Evolutionary conservation across 2,888 invertebrate species (phyloP).

Genomic region (Homarus gammarus): DNA sequence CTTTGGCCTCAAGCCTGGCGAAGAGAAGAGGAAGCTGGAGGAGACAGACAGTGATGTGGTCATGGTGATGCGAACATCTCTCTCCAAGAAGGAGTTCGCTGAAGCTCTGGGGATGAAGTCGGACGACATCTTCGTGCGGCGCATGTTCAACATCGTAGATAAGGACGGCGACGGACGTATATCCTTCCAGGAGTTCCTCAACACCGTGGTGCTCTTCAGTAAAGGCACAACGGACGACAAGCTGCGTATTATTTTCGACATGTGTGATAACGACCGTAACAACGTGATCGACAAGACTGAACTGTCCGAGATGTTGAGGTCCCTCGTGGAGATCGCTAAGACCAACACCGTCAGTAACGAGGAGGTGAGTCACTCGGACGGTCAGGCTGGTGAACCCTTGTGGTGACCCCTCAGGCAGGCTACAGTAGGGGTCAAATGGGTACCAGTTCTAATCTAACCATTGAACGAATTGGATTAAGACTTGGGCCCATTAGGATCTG

Average conservation of each 20-base stretch:
- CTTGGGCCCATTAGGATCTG: no score
- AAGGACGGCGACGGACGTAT: constrained; percentile 95
- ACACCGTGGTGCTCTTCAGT: constrained; percentile 94
- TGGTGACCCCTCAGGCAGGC: no score
- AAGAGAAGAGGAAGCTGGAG: constrained; percentile 88
- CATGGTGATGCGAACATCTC: constrained; percentile 94
- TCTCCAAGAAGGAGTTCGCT: constrained; percentile 95
- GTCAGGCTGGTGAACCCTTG: no score
- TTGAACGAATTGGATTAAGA: no score
- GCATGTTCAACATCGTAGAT: constrained; percentile 98
- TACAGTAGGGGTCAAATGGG: no score
- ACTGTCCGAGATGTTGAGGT: constrained; percentile 94
- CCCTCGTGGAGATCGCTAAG: constrained; percentile 94
- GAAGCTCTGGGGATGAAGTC: constrained; percentile 96
- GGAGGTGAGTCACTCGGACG: constrained; percentile 83
- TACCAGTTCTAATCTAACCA: no score
- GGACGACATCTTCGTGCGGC: constrained; percentile 95
- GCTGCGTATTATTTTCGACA: constrained; percentile 95
- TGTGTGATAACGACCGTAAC: constrained; percentile 97
- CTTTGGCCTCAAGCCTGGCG: constrained; percentile 92
- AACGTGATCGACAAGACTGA: constrained; percentile 96
- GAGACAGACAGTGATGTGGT: constrained; percentile 84
- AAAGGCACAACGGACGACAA: constrained; percentile 96
- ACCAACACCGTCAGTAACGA: constrained; percentile 92
- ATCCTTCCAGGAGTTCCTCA: constrained; percentile 94